Percentiles rank a stretch among this genome's conserved stretches.
Conservation (phyloP, 1,140 invertebrate species). For the Bombus polaris region DNA sequence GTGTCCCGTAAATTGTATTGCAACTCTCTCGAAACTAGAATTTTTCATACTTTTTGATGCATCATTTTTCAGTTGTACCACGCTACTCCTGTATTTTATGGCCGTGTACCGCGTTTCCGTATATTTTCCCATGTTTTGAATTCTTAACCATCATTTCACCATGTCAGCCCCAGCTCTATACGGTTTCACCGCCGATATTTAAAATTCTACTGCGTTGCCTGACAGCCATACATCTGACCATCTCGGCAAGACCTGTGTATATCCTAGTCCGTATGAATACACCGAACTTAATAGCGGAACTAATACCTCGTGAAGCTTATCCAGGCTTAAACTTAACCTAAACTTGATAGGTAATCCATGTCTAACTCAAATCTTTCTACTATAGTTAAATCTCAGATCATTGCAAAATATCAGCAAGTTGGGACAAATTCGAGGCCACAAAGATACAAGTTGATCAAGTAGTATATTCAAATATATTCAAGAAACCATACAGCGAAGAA, state of each 20-base stretch:
- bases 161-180: neutral
- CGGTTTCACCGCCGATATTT: neutral
- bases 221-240: neutral
- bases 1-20: slow-evolving; percentile 10
- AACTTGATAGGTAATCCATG: neutral
- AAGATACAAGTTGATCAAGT: neutral
- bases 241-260: neutral
- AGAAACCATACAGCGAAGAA: too few species aligned
- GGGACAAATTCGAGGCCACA: too few species aligned
- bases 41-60: slow-evolving; percentile 12
- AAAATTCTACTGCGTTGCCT: neutral
- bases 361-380: neutral
- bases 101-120: neutral
- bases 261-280: neutral
- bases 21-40: slow-evolving; percentile 21
- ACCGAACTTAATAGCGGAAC: neutral
- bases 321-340: neutral
- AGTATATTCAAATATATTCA: neutral
- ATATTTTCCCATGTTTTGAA: slow-evolving; percentile 15
- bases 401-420: neutral
- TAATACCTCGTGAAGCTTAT: neutral
- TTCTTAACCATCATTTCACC: slow-evolving; percentile 26
- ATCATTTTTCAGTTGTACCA: slow-evolving; percentile 3
- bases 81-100: neutral
- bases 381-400: neutral